Evolutionary conservation across 2,888 invertebrate species (phyloP), one percentile per base, ranked within the genome.

Genomic region (Timema cristinae): DNA sequence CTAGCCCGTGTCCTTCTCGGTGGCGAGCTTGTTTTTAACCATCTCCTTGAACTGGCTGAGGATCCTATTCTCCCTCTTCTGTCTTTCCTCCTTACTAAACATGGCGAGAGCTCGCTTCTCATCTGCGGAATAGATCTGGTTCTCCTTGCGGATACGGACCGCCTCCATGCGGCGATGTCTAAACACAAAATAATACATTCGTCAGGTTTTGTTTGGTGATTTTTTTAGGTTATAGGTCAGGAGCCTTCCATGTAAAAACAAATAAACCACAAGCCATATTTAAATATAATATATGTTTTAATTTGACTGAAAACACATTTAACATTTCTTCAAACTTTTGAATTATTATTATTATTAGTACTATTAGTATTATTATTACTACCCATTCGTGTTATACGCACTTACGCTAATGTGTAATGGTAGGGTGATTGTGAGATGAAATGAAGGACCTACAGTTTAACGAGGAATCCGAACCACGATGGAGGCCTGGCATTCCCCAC

Each of bases 111-210:
- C 97, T 71, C 99, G 88, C 83, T 99, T 99, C 83, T 99, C 99
- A 83, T 99, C 99, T 0, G 98, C 99, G 7, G 97, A 97, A 86
- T 98, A 98, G 81, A 99, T 97, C 86, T 99, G 99, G 87, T 99
- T 99, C 85, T 99, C 99, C 81, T 99, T 99, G 78, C 99, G 91
- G 77, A 99, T 92, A 83, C 99, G 95, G 2, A 99, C 99, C 75
- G 99, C 99, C 83, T 99, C 99, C 99, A 99, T 98, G 77, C 98
- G 90, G 5, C 98, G 92, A 85, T 98, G 98, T 73, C 93, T 88
- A 79, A 77, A 72, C 77, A 78, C 78, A 73, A 71, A 56, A 56
- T 73, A 71, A 71, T 54, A 69, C 68, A 68, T 70, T 50, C 13
- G 52, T 61, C 48, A 71, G 10, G 10, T 67, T 67, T 47, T 67